These are phyloP conservation scores for Sterrhoptilus dennistouni DNA, from an alignment of 2,113 vertebrate species.

Conservation along the genomic window DNA sequence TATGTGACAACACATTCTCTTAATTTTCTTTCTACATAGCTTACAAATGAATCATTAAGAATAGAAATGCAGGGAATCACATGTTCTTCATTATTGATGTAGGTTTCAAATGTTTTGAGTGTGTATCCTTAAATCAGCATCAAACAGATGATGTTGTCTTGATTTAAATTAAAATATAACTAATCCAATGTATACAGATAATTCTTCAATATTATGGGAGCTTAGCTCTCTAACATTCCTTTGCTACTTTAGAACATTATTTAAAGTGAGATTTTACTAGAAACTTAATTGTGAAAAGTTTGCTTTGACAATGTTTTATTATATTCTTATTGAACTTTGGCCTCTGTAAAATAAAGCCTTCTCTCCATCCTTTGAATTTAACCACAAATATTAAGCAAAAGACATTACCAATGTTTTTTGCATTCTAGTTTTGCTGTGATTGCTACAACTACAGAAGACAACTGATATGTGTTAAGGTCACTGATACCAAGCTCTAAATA, in stretches of 20 bases:
- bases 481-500: neutral
- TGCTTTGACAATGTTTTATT: conserved; percentile 26
- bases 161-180: conserved; percentile 21
- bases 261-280: conserved; percentile 33
- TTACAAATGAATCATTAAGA: neutral
- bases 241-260: neutral
- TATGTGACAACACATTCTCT: neutral
- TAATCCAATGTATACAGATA: neutral
- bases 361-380: conserved; percentile 34
- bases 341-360: conserved; percentile 30
- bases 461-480: neutral
- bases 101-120: conserved; percentile 17
- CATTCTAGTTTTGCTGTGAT: neutral
- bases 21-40: neutral
- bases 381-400: conserved; percentile 44
- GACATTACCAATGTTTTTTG: conserved; percentile 32
- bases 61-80: neutral
- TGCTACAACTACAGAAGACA: neutral
- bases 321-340: conserved; percentile 20
- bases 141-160: neutral
- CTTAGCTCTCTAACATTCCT: neutral
- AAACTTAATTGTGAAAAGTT: conserved; percentile 33
- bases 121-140: conserved; percentile 26
- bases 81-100: conserved; percentile 42
- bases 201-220: neutral